These are phyloP conservation scores for Notospermus geniculatus DNA, from an alignment of 1,140 invertebrate genomes.

Conservation along the genomic window DNA sequence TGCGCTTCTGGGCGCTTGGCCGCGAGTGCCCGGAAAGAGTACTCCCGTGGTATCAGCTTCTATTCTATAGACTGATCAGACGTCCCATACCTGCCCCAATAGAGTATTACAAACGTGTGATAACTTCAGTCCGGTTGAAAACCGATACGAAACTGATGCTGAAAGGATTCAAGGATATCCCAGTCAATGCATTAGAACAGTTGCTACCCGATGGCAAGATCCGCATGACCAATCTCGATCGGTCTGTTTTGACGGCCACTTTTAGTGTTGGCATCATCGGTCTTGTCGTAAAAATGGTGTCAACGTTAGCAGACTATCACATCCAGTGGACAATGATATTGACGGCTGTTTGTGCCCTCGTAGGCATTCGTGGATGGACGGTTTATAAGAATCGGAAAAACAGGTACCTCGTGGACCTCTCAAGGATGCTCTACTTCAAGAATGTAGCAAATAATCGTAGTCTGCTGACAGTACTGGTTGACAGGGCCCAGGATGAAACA, in stretches of 20 bases:
- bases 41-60: conserved; percentile 27
- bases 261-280: conserved; percentile 29
- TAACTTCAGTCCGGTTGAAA: conserved; percentile 47
- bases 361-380: conserved; percentile 27
- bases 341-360: conserved; percentile 24
- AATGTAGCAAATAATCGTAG: conserved; percentile 51
- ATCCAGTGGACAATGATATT: conserved; percentile 32
- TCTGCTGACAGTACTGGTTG: conserved; percentile 45
- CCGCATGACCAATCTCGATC: conserved; percentile 38
- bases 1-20: conserved; percentile 51
- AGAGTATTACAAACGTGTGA: conserved; percentile 49
- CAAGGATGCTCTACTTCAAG: conserved; percentile 48
- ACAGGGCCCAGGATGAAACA: conserved; percentile 50
- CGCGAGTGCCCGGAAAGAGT: conserved; percentile 29
- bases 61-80: conserved; percentile 18
- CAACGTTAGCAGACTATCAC: conserved; percentile 30
- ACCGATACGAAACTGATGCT: conserved; percentile 48
- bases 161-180: conserved; percentile 53
- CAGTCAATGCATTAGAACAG: conserved; percentile 44
- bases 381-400: conserved; percentile 42
- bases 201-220: conserved; percentile 49
- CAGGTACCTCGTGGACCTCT: conserved; percentile 42
- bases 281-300: conserved; percentile 38
- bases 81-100: conserved; percentile 22
- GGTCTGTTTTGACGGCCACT: conserved; percentile 32